These are phyloP conservation scores for Lepus europaeus DNA, from an alignment of 2,113 vertebrate species.

Conservation along the genomic window DNA sequence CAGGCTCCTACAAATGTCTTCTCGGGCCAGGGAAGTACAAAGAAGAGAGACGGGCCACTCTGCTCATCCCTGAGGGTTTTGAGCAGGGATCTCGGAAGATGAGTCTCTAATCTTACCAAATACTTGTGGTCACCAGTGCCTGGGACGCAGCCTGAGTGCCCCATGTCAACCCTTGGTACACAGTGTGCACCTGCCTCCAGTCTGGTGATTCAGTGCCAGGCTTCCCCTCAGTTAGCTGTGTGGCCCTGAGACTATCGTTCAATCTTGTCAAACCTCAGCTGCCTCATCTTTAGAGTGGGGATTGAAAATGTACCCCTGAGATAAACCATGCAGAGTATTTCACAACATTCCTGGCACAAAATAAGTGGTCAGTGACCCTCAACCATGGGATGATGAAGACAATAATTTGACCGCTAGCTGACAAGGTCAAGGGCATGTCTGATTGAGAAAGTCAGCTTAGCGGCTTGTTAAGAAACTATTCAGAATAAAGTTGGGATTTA, in stretches of 20 bases:
- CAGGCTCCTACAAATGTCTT: background rate
- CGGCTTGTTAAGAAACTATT: background rate
- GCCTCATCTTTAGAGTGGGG: constrained; percentile 10
- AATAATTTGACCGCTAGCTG: background rate
- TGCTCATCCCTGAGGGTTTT: background rate
- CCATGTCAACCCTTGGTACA: too few species aligned
- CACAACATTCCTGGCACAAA: constrained; percentile 27
- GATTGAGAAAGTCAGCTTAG: background rate
- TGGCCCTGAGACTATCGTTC: background rate
- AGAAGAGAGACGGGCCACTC: background rate
- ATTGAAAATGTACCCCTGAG: background rate
- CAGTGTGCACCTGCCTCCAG: background rate
- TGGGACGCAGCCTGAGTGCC: background rate
- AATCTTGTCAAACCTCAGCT: background rate
- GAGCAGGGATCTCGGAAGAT: background rate
- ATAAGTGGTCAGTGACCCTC: background rate
- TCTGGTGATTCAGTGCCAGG: background rate
- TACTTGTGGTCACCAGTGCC: background rate
- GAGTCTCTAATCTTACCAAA: background rate
- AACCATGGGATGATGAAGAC: background rate
- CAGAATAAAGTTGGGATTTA: background rate
- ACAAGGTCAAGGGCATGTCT: background rate
- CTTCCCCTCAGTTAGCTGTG: background rate
- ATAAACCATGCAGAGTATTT: background rate
- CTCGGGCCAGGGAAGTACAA: background rate